Evolutionary conservation across 2,113 vertebrate species (phyloP).

Genomic region (Pygoscelis adeliae): DNA sequence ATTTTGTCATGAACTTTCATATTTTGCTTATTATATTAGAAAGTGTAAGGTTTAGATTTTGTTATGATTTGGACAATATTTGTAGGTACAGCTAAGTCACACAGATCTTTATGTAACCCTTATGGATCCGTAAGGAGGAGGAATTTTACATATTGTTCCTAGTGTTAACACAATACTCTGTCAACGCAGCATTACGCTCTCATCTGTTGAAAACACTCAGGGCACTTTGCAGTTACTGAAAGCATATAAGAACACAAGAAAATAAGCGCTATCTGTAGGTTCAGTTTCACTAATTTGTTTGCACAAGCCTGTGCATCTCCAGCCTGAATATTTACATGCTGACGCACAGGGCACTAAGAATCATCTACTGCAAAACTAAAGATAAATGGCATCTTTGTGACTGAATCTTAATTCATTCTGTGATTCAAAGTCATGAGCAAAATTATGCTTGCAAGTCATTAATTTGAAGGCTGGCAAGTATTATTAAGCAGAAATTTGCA

Average conservation of each 20-base stretch:
- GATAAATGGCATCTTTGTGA: constrained; percentile 61
- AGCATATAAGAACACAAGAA: not conserved
- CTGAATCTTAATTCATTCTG: constrained; percentile 56
- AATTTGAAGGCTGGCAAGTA: constrained; percentile 59
- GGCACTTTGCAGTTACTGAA: not conserved
- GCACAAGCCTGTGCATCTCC: not conserved
- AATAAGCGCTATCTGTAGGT: not conserved
- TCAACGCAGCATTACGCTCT: not conserved
- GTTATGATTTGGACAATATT: not conserved
- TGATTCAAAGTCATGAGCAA: constrained; percentile 60
- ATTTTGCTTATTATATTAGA: not conserved
- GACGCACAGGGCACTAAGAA: not conserved
- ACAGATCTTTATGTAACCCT: not conserved
- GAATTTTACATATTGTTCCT: not conserved
- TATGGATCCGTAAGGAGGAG: not conserved
- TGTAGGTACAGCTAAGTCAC: not conserved
- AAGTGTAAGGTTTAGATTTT: not conserved
- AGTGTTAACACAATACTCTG: not conserved
- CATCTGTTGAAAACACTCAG: not conserved
- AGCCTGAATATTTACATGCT: constrained; percentile 26
- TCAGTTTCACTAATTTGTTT: constrained; percentile 16
- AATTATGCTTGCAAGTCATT: constrained; percentile 64
- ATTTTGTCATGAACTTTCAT: not conserved
- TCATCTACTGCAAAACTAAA: constrained; percentile 27
- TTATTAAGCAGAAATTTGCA: constrained; percentile 68